phyloP scores from a whole-genome alignment of 2,888 invertebrate species.

The Sphaerophoria rueppellii region DNA sequence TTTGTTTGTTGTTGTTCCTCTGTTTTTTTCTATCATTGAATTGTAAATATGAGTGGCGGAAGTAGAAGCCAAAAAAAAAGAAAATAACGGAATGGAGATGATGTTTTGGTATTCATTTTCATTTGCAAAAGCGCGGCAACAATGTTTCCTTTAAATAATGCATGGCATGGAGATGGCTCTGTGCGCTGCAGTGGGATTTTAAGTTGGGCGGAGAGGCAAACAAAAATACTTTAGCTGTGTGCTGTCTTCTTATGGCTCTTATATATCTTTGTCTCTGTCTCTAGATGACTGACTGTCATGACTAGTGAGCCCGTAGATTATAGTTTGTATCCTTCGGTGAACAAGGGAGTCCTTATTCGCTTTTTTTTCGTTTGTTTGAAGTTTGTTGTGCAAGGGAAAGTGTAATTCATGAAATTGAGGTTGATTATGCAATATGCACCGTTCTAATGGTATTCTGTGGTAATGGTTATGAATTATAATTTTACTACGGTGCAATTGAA shows the following conservation, averaged over 20 bases:
- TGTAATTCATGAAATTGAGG: conserved; percentile 62
- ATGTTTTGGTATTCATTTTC: conserved; percentile 64
- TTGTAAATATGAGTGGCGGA: conserved; percentile 39
- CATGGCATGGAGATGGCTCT: conserved; percentile 15
- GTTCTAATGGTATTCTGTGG: conserved; percentile 31
- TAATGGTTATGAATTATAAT: conserved; percentile 62
- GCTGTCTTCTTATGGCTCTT: neutral
- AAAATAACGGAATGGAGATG: conserved; percentile 47
- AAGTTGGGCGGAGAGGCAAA: conserved; percentile 8
- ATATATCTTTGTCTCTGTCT: neutral
- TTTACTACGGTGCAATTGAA: conserved; percentile 38
- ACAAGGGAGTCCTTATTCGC: neutral
- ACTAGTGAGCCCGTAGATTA: neutral
- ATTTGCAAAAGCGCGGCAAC: conserved; percentile 55
- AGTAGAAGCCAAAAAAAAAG: neutral
- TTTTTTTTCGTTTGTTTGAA: neutral
- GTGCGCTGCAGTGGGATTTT: conserved; percentile 28
- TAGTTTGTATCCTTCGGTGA: neutral
- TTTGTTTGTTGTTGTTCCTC: neutral
- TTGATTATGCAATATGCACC: conserved; percentile 44
- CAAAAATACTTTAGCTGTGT: conserved; percentile 12
- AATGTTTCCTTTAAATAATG: conserved; percentile 58
- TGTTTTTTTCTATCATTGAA: conserved; percentile 41
- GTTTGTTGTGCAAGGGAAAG: conserved; percentile 19
- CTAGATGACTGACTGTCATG: neutral